Evolutionary conservation across 2,888 invertebrate genomes (phyloP).

Genomic region (Pristionchus entomophagus): DNA sequence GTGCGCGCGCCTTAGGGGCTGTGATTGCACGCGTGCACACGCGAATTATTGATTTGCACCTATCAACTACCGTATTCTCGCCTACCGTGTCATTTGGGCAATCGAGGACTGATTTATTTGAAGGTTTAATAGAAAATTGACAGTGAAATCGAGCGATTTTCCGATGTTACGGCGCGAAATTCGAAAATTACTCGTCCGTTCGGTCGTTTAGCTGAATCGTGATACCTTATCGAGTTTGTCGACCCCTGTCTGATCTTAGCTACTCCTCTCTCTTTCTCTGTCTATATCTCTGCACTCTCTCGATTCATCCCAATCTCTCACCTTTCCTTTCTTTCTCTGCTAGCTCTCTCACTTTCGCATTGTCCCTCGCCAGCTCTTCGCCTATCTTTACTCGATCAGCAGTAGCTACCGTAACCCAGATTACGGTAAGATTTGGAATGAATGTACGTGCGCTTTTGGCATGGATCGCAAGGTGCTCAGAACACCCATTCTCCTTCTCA

Average conservation of each 20-base stretch:
- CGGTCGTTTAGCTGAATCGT: neutral
- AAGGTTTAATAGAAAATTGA: neutral
- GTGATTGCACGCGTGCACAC: neutral
- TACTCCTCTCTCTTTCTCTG: neutral
- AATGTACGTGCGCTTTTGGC: too few species aligned
- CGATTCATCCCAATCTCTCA: neutral
- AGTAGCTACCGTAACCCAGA: neutral
- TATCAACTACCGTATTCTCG: slow-evolving; percentile 18
- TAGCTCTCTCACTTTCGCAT: neutral
- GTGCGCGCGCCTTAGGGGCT: slow-evolving; percentile 29
- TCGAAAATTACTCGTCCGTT: neutral
- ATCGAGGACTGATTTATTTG: too few species aligned
- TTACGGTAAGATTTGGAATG: too few species aligned
- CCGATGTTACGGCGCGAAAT: slow-evolving; percentile 24
- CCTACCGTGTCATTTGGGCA: neutral
- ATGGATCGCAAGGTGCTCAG: too few species aligned
- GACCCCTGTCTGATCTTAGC: neutral
- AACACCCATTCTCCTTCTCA: too few species aligned
- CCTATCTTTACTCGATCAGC: too few species aligned
- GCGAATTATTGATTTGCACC: neutral
- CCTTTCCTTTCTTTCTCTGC: slow-evolving; percentile 6
- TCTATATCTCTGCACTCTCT: neutral
- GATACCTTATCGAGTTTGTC: slow-evolving; percentile 31
- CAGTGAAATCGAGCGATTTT: neutral
- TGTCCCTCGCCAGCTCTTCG: neutral